Conservation (phyloP, 2,797 vertebrate species). For the Carduelis carduelis region DNA sequence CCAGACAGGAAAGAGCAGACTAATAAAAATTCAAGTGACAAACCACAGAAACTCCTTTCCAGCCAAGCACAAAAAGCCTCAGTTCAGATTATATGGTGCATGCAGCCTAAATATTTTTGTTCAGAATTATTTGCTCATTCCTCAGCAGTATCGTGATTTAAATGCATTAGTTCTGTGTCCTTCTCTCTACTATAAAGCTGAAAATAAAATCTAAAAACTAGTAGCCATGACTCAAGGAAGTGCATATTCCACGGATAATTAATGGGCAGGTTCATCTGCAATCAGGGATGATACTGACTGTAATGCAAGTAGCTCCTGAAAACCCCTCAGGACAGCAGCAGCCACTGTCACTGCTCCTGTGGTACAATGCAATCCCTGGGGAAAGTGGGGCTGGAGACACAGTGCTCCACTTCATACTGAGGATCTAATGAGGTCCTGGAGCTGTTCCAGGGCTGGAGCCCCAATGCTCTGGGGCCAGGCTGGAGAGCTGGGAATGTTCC, state of each 20-base stretch:
- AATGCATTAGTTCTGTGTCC: constrained; percentile 70
- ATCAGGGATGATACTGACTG: constrained; percentile 71
- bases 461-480: background rate
- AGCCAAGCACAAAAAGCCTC: background rate
- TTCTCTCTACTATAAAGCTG: constrained; percentile 75
- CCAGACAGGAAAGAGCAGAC: background rate
- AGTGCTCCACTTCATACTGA: background rate
- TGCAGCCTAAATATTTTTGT: background rate
- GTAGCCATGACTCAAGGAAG: constrained; percentile 84
- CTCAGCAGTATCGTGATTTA: constrained; percentile 64
- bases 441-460: background rate
- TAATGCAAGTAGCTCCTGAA: constrained; percentile 61
- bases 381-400: background rate
- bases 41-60: background rate
- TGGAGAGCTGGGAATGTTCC: background rate
- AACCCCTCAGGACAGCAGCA: constrained; percentile 73
- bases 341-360: background rate
- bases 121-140: constrained; percentile 79
- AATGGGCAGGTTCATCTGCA: constrained; percentile 76
- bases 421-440: fast-evolving
- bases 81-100: background rate
- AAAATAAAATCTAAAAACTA: constrained; percentile 85
- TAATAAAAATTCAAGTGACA: background rate
- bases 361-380: background rate
- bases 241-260: constrained; percentile 81